Conservation (phyloP, 2,113 vertebrate genomes). For the Mugil cephalus region DNA sequence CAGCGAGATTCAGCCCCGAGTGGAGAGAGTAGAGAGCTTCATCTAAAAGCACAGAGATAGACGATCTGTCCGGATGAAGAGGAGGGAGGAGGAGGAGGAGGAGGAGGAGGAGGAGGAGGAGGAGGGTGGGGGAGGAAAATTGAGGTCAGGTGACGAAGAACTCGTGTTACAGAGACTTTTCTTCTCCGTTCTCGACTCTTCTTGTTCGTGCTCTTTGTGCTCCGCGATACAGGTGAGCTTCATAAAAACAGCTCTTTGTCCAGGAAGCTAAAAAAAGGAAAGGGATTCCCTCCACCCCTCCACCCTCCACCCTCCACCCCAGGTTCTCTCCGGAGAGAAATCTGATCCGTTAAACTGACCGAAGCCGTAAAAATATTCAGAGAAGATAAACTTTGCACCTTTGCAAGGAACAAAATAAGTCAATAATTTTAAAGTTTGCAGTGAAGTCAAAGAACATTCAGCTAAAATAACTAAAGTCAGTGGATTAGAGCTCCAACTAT, state of each 20-base stretch:
- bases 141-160: slow-evolving; percentile 59
- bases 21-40: background rate
- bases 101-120: background rate
- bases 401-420: too few species aligned
- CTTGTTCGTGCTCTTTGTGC: slow-evolving; percentile 26
- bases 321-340: background rate
- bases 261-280: background rate
- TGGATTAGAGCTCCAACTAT: too few species aligned
- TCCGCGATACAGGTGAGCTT: slow-evolving; percentile 16
- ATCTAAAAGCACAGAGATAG: background rate
- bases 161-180: slow-evolving; percentile 63
- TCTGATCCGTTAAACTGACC: background rate
- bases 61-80: background rate
- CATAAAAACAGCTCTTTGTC: slow-evolving; percentile 53
- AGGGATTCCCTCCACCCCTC: background rate
- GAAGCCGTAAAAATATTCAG: too few species aligned
- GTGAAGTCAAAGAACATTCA: too few species aligned
- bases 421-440: too few species aligned
- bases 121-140: background rate
- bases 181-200: slow-evolving; percentile 13
- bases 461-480: too few species aligned
- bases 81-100: too few species aligned
- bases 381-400: too few species aligned
- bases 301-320: too few species aligned
- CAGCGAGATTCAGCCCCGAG: too few species aligned